A percentile compares a stretch with the other conserved stretches of the same genome.
phyloP scores from a whole-genome alignment of 2,113 vertebrate genomes.

The Apteryx owenii region DNA sequence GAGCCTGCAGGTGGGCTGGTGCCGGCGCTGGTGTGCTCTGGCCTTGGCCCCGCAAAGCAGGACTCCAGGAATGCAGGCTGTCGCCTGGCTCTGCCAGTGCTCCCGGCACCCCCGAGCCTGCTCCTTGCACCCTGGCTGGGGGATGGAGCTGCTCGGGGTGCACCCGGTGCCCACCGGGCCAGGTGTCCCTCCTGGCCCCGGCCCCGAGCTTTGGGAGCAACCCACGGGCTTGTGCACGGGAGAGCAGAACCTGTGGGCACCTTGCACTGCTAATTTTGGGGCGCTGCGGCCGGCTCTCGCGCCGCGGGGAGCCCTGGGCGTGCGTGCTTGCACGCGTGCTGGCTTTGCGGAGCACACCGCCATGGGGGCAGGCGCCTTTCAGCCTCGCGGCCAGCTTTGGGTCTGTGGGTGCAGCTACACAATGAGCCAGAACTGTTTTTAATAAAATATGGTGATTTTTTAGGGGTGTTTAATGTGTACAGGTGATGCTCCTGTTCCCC shows the following conservation, averaged over 20 bases:
- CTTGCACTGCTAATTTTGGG: not conserved
- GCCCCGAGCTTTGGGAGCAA: not conserved
- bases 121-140: not conserved
- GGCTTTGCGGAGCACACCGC: not conserved
- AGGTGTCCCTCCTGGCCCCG: rapidly evolving
- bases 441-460: not conserved
- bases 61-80: too few relatives aligned
- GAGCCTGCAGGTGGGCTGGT: not conserved
- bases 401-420: not conserved
- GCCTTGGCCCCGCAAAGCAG: too few relatives aligned
- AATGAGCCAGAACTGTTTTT: not conserved
- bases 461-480: not conserved
- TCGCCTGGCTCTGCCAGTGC: not conserved
- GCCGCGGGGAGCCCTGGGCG: not conserved
- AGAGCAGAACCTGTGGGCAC: not conserved
- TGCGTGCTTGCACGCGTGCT: not conserved
- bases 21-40: not conserved
- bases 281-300: not conserved
- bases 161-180: not conserved
- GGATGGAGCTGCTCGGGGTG: not conserved
- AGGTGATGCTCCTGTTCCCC: not conserved
- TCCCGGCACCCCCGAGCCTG: too few relatives aligned
- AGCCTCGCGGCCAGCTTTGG: too few relatives aligned
- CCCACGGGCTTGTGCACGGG: not conserved
- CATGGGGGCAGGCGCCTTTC: too few relatives aligned